A percentile compares a stretch with the other conserved stretches of the same genome.
Conservation (phyloP, 2,888 invertebrate species). For the Amblyjoppa fuscipennis region DNA sequence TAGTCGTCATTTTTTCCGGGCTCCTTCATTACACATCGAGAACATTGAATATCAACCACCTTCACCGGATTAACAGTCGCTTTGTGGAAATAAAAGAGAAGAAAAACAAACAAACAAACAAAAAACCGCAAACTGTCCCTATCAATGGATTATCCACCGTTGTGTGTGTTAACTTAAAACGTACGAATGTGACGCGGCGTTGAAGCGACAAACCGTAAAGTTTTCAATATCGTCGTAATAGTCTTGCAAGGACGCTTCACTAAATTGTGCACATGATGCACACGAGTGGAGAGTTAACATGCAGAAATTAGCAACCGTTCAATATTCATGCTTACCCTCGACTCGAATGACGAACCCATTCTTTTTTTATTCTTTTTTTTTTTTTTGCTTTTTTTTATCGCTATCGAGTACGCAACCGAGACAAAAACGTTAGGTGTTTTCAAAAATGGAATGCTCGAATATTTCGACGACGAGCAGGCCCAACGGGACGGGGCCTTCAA, state of each 20-base stretch:
- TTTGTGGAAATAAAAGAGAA: not conserved
- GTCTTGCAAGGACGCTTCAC: conserved; percentile 21
- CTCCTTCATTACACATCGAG: not conserved
- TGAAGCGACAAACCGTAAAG: not conserved
- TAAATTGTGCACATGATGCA: conserved; percentile 27
- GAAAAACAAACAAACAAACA: too few species aligned
- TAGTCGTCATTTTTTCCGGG: not conserved
- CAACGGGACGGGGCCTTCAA: too few species aligned
- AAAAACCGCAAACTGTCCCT: not conserved
- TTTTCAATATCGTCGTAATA: not conserved
- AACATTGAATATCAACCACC: not conserved
- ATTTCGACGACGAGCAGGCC: conserved; percentile 1
- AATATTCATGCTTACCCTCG: conserved; percentile 46
- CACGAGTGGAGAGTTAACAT: not conserved
- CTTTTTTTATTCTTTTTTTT: conserved; percentile 6
- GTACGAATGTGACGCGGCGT: not conserved
- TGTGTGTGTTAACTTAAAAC: not conserved
- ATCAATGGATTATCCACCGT: not conserved
- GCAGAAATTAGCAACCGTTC: conserved; percentile 51
- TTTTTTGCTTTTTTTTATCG: conserved; percentile 32
- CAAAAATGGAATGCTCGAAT: conserved; percentile 27
- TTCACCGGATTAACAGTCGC: not conserved
- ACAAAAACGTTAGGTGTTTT: conserved; percentile 17
- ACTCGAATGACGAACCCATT: not conserved
- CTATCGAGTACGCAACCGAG: conserved; percentile 37